Percentiles rank a stretch among this genome's conserved stretches.
phyloP scores from a whole-genome alignment of 2,888 invertebrate genomes.

The Tetragonisca angustula region DNA sequence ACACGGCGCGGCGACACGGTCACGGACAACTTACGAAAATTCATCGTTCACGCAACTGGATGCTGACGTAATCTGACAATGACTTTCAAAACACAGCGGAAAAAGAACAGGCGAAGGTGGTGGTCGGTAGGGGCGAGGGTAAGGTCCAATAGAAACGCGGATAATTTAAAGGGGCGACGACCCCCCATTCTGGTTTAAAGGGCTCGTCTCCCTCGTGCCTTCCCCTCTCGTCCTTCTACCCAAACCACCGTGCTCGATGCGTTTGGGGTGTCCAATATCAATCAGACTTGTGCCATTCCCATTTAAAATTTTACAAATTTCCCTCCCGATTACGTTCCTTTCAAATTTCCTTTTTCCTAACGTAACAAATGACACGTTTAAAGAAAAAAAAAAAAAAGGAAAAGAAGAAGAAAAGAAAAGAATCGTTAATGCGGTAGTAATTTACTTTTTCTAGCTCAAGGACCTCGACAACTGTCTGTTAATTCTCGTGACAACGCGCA shows the following conservation, averaged over 20 bases:
- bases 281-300: background rate
- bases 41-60: conserved; percentile 29
- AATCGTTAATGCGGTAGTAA: background rate
- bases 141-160: conserved; percentile 58
- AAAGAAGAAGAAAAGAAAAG: too few species aligned
- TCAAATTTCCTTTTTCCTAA: background rate
- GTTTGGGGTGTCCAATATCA: conserved; percentile 43
- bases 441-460: background rate
- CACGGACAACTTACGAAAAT: conserved; percentile 33
- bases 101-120: conserved; percentile 55
- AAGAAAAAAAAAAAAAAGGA: background rate
- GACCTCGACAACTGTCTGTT: background rate
- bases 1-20: background rate
- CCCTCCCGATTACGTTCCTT: too few species aligned
- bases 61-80: conserved; percentile 59
- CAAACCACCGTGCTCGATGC: conserved; percentile 45
- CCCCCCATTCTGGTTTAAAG: conserved; percentile 83
- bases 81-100: conserved; percentile 58
- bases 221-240: conserved; percentile 16
- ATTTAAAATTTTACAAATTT: background rate
- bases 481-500: background rate
- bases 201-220: conserved; percentile 80
- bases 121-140: conserved; percentile 35
- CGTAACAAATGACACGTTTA: background rate
- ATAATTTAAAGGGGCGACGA: conserved; percentile 80